Conservation (phyloP, 1,140 invertebrate genomes). For the Heliothis subflexa region DNA sequence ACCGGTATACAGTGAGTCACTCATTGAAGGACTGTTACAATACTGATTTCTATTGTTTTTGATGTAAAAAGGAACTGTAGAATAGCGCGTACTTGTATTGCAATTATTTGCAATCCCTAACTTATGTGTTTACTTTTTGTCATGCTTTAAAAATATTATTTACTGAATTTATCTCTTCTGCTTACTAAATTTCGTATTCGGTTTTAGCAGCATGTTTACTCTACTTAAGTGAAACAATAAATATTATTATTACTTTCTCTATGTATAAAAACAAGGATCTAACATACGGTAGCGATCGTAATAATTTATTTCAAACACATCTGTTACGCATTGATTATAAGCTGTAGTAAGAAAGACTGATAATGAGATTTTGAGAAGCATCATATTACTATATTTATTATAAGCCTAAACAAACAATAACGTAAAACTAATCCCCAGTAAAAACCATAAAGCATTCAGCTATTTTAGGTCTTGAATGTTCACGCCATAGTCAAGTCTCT, state of each 20-base stretch:
- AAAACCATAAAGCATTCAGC: too few relatives aligned
- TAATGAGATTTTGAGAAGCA: neutral
- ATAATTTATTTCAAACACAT: conserved; percentile 2
- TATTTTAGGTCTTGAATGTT: too few relatives aligned
- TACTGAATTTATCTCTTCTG: too few relatives aligned
- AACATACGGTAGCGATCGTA: neutral
- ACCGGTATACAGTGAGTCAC: conserved; percentile 27
- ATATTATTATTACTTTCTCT: too few relatives aligned
- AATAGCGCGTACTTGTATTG: neutral
- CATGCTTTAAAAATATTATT: too few relatives aligned
- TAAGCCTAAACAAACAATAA: neutral
- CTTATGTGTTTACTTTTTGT: too few relatives aligned
- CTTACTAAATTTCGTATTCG: too few relatives aligned
- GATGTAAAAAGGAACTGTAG: neutral
- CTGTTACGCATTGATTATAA: conserved; percentile 6
- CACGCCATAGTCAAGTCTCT: neutral
- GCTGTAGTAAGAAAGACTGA: conserved; percentile 2
- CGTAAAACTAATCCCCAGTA: neutral
- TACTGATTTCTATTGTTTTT: conserved; percentile 32
- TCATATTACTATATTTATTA: neutral
- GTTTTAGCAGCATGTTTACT: too few relatives aligned
- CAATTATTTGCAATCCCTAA: too few relatives aligned
- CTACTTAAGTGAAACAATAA: too few relatives aligned
- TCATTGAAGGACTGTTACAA: conserved; percentile 15
- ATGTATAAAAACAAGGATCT: neutral